Conservation (phyloP, 2,888 invertebrate species). For the Microchrysa polita region DNA sequence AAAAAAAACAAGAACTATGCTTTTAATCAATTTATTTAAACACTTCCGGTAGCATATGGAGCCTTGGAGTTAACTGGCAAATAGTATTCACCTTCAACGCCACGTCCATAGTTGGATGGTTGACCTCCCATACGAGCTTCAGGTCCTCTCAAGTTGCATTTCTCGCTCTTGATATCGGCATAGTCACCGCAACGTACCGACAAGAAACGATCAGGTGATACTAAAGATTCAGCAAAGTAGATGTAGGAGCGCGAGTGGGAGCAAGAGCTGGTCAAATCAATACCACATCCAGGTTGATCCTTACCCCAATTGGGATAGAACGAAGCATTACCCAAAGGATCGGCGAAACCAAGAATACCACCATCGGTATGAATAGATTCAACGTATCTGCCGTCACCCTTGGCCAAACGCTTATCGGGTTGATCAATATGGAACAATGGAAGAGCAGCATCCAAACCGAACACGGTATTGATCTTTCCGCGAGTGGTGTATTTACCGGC, state of each 20-base stretch:
- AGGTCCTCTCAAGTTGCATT: conserved; percentile 44
- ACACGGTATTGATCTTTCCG: conserved; percentile 67
- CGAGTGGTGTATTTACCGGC: conserved; percentile 68
- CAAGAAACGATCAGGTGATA: background rate
- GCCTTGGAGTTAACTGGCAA: conserved; percentile 34
- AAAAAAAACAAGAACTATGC: too few species aligned
- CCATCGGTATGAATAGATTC: conserved; percentile 55
- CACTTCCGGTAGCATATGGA: conserved; percentile 42
- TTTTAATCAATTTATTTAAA: conserved; percentile 26
- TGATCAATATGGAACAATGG: conserved; percentile 55
- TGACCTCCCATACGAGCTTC: conserved; percentile 46
- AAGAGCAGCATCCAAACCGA: conserved; percentile 59
- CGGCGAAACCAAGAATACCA: conserved; percentile 51
- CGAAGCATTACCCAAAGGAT: conserved; percentile 52
- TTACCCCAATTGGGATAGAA: conserved; percentile 56
- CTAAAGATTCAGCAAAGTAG: conserved; percentile 48
- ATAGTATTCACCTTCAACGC: conserved; percentile 43
- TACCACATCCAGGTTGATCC: conserved; percentile 54
- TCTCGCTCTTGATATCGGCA: background rate
- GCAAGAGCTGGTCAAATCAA: conserved; percentile 44
- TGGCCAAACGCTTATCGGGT: conserved; percentile 50
- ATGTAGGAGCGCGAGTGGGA: conserved; percentile 47
- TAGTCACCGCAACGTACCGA: background rate
- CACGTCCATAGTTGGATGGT: conserved; percentile 43
- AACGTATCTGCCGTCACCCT: conserved; percentile 52